Evolutionary conservation across 2,888 invertebrate genomes (phyloP).

Genomic region (Trissoscelio sp.): DNA sequence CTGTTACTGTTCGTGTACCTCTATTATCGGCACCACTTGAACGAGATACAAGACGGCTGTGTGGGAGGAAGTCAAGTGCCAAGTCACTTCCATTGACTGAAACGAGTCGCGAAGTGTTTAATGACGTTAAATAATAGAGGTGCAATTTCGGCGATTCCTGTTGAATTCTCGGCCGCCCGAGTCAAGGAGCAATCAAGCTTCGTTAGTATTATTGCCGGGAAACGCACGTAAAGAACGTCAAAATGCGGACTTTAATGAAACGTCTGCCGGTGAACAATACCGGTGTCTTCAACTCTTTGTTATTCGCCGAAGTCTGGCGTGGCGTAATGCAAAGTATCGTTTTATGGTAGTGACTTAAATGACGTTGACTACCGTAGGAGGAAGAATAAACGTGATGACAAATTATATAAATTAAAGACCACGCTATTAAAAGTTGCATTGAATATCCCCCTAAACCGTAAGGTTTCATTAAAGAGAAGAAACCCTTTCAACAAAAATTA

Average conservation of each 20-base stretch:
- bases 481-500: constrained; percentile 64
- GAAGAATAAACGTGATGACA: constrained; percentile 67
- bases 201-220: constrained; percentile 39
- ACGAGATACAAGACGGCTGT: constrained; percentile 11
- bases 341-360: constrained; percentile 66
- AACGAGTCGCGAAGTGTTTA: constrained; percentile 9
- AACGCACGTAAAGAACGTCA: constrained; percentile 41
- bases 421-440: constrained; percentile 65
- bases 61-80: constrained; percentile 45
- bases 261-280: constrained; percentile 62
- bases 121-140: constrained; percentile 27
- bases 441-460: constrained; percentile 51
- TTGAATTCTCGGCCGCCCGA: not conserved
- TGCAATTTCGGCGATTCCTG: constrained; percentile 15
- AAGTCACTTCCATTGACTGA: constrained; percentile 3
- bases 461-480: constrained; percentile 60
- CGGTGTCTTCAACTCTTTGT: constrained; percentile 67
- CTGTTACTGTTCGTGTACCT: constrained; percentile 37
- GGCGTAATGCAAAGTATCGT: constrained; percentile 67
- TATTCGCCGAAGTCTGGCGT: constrained; percentile 59
- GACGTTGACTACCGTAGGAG: constrained; percentile 65
- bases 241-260: constrained; percentile 62
- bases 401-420: constrained; percentile 67
- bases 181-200: constrained; percentile 25
- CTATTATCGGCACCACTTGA: constrained; percentile 43